These are phyloP conservation scores for Apis mellifera DNA, from an alignment of 1,140 invertebrate genomes.

Conservation along the genomic window DNA sequence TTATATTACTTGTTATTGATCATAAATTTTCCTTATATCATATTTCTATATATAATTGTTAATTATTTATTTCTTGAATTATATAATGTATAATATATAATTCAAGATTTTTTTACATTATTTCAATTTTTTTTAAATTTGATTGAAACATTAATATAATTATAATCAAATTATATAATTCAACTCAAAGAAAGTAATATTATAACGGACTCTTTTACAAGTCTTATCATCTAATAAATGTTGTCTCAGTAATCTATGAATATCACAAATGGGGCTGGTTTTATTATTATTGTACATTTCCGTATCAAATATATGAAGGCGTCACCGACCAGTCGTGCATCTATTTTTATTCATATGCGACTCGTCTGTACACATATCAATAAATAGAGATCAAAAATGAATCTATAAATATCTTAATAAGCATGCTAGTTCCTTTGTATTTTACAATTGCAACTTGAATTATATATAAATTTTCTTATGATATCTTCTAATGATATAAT, in stretches of 20 bases:
- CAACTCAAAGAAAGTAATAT: background rate
- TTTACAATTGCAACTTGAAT: background rate
- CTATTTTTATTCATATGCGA: background rate
- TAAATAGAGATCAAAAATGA: background rate
- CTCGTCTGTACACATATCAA: background rate
- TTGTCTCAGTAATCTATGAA: background rate
- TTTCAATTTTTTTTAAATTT: background rate
- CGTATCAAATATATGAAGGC: background rate
- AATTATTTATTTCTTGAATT: no score
- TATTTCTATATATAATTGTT: background rate
- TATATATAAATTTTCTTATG: background rate
- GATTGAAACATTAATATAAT: no score
- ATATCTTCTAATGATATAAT: no score
- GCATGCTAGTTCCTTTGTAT: background rate
- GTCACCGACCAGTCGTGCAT: background rate
- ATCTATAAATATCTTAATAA: background rate
- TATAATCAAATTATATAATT: background rate
- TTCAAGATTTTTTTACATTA: background rate
- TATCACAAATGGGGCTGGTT: background rate
- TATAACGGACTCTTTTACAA: background rate
- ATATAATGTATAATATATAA: background rate
- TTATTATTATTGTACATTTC: slow-evolving; percentile 3
- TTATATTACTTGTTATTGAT: background rate
- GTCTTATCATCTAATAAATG: background rate
- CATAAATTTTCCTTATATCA: background rate